Evolutionary conservation across 2,888 invertebrate species (phyloP), one percentile per base, ranked within the genome.

Genomic region (Osmoderma eremita): DNA sequence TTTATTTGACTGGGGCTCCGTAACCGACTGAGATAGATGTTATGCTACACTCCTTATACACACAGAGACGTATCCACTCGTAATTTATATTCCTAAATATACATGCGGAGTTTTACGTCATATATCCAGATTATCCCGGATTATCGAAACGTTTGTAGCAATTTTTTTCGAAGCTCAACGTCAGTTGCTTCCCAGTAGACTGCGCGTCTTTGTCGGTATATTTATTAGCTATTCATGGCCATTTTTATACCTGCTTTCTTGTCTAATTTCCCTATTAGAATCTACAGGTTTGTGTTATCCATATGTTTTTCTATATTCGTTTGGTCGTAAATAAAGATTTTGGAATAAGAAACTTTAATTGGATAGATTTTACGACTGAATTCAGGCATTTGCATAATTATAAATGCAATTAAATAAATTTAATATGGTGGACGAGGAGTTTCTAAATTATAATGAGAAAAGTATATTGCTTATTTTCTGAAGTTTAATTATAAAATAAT

Each of bases 1-100:
- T 78, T 80, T 79, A 79, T 79, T 77, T 77, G 71, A 77, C 75
- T 76, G 75, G 53, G n/a, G 5, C 36, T 17, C 30, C 45, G 45
- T 61, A 61, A 42, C 45, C 30, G 58, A 73, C 73, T 72, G 73
- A 72, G 45, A 45, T 36, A 10, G 58, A 61, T 61, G 18, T 61
- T 41, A 17, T 13, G 24, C 63, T 38, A 67, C 69, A 62, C 70
- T 72, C 50, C 49, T 49, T 63, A 65, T 30, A 30, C 64, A n/a
- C n/a, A n/a, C n/a, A n/a, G n/a, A n/a, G n/a, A 48, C 17, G n/a
- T 41, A 41, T 41, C 41, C 12, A 1, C 15, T 4, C 41, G 41
- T 41, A 15, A 13, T n/a, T n/a, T n/a, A n/a, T n/a, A 42, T 42
- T 10, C n/a, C n/a, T n/a, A 42, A 63, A 63, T 63, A 63, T 51